Conservation (phyloP, 2,888 invertebrate species). For the Xestia c-nigrum region DNA sequence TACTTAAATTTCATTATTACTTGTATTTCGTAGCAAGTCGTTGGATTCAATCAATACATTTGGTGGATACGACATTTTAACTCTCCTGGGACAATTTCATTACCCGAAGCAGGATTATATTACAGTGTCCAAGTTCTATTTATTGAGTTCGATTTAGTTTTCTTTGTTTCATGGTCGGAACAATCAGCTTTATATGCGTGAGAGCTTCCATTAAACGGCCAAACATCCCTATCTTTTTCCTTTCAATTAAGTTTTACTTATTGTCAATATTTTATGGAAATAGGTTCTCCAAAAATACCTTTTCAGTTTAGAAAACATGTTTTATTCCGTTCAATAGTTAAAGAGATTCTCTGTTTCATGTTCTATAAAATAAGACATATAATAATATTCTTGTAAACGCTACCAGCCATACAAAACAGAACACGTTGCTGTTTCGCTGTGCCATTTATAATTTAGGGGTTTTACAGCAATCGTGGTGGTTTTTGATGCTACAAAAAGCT, state of each 20-base stretch:
- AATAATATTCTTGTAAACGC: constrained; percentile 11
- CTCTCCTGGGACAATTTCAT: constrained; percentile 59
- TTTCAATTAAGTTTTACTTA: neutral
- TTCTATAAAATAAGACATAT: constrained; percentile 9
- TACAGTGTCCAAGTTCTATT: constrained; percentile 62
- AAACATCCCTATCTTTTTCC: constrained; percentile 15
- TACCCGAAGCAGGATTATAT: constrained; percentile 60
- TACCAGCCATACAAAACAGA: constrained; percentile 20
- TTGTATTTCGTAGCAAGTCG: constrained; percentile 35
- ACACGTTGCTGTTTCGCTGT: constrained; percentile 33
- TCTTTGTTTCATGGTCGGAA: constrained; percentile 51
- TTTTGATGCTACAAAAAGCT: constrained; percentile 9
- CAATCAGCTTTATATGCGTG: constrained; percentile 12
- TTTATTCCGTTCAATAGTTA: constrained; percentile 12
- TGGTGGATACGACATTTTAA: constrained; percentile 54
- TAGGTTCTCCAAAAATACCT: neutral
- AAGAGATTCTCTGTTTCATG: constrained; percentile 17
- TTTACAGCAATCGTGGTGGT: constrained; percentile 26
- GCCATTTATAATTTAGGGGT: constrained; percentile 41
- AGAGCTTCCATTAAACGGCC: neutral
- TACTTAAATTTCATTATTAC: constrained; percentile 35
- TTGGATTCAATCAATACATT: constrained; percentile 62
- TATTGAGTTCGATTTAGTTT: constrained; percentile 61
- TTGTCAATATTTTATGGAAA: constrained; percentile 36
- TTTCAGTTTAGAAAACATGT: constrained; percentile 19